Percentiles rank a stretch among this genome's conserved stretches.
These are phyloP conservation scores for Microtus agrestis DNA, from an alignment of 2,797 vertebrate species.

Conservation along the genomic window DNA sequence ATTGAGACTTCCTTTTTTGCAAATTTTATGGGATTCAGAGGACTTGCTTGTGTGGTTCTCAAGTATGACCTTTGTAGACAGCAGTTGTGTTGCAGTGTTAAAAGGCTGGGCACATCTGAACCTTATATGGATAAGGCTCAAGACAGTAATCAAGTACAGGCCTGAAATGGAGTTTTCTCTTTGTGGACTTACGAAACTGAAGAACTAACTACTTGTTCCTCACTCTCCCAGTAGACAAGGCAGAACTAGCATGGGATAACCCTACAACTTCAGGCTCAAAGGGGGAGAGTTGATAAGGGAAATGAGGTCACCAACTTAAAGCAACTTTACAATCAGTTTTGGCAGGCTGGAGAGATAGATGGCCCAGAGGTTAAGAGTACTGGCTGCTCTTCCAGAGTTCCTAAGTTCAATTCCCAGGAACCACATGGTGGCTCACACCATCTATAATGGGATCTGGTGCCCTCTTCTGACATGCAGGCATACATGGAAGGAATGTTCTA, in stretches of 20 bases:
- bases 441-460: no score
- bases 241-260: not conserved
- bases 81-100: not conserved
- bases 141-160: not conserved
- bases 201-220: not conserved
- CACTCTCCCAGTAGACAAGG: not conserved
- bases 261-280: conserved; percentile 34
- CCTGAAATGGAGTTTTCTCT: not conserved
- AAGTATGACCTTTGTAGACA: not conserved
- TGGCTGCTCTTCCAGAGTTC: no score
- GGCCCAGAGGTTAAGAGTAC: no score
- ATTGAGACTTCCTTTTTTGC: not conserved
- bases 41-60: not conserved
- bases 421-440: no score
- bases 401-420: no score
- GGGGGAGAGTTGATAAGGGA: not conserved
- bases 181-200: conserved; percentile 12
- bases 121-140: conserved; percentile 33
- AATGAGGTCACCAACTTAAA: not conserved
- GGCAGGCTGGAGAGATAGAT: no score
- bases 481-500: no score
- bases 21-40: not conserved
- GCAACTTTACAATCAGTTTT: not conserved
- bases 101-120: not conserved
- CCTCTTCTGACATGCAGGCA: no score